Conservation (phyloP, 53 echinoderm and acorn worm species). For the Luidia sarsii region DNA sequence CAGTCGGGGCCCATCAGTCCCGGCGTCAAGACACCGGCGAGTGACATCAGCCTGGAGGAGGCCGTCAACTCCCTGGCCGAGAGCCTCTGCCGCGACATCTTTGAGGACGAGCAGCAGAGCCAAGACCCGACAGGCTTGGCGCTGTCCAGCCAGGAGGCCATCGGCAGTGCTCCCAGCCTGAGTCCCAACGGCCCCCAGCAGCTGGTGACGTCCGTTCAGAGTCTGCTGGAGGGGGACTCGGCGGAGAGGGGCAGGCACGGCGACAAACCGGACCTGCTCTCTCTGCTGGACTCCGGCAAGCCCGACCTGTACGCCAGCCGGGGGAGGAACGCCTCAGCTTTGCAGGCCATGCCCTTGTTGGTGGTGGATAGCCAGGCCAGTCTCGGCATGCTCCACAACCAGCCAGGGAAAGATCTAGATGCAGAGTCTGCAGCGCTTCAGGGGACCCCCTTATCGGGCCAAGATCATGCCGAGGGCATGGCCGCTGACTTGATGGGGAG, state of each 20-base stretch:
- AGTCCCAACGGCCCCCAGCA: neutral
- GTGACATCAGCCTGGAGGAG: conserved; percentile 77
- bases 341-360: conserved; percentile 46
- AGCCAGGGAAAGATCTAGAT: conserved; percentile 3
- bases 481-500: conserved; percentile 31
- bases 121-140: neutral
- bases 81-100: conserved; percentile 86
- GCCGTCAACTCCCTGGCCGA: conserved; percentile 95
- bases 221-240: conserved; percentile 39
- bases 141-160: neutral
- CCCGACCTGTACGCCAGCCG: conserved; percentile 8
- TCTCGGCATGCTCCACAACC: conserved; percentile 30
- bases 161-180: neutral
- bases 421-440: conserved; percentile 17
- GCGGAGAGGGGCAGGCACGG: conserved; percentile 50
- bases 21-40: conserved; percentile 15
- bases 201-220: conserved; percentile 22
- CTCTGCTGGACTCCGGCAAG: conserved; percentile 27
- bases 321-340: conserved; percentile 35
- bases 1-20: conserved; percentile 28
- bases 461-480: conserved; percentile 15
- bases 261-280: conserved; percentile 41
- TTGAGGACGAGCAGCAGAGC: conserved; percentile 64
- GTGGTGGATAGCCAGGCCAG: conserved; percentile 47
- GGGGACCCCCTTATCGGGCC: too few relatives aligned